Base-by-base conservation (phyloP, 1,140 invertebrate species). In the Battus philenor region DNA sequence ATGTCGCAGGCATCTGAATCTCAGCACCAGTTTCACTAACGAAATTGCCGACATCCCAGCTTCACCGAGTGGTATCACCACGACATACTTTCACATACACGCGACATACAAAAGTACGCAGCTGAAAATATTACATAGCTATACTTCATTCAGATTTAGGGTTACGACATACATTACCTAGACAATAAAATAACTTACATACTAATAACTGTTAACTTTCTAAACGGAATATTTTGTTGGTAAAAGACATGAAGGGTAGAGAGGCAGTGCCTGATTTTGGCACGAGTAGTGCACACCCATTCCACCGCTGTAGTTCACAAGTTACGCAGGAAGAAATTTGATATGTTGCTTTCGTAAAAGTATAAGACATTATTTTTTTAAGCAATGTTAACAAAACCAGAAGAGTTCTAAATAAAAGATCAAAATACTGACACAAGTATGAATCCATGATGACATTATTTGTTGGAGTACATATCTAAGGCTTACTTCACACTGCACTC, bases 131-230 rank as follows among this genome's bases (percentile, higher is more conserved):
- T 71, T 75, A 78, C 60, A 70, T 54, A 53, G 58, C 73, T 77
- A 77, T 66, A 39, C 64, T 61, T 58, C 58, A 68, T 60, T 67
- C 67, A 77, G 47, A 59, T 48, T 68, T 79, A 79, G 44, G 70
- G 63, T 73, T 80, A 76, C 73, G 76, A 78, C 68, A 74, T 80
- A 78, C 71, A 75, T 76, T 77, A 83, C 61, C 76, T 83, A 83
- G 65, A 75, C 66, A 76, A 71, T 78, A 78, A 71, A 76, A 78
- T 83, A 79, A 81, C 80, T 84, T 84, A 84, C 59, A 56, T 54
- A n/a, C 72, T 78, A 79, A 55, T 54, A 69, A 75, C 63, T 78
- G 73, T 76, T 81, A 79, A 84, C 65, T 74, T 64, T 48, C 69
- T 78, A 80, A 76, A 72, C 74, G 76, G 77, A 81, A 81, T 80